A percentile compares a stretch with the other conserved stretches of the same genome.
Evolutionary conservation across 1,140 invertebrate genomes (phyloP).

Genomic region (Saccostrea glomerata): DNA sequence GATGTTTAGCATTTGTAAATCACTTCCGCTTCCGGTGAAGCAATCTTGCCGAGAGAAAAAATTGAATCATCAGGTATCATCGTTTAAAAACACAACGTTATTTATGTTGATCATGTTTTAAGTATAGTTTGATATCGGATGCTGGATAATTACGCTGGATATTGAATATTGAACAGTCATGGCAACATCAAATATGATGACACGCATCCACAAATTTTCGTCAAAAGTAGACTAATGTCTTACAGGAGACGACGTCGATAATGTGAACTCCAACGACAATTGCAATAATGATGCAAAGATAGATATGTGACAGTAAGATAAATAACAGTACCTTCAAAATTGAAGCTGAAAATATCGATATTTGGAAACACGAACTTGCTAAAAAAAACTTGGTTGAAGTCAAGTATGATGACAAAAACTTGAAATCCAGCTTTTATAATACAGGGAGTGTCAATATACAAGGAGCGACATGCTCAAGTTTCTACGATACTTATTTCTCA

Average conservation of each 20-base stretch:
- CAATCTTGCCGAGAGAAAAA: too few relatives aligned
- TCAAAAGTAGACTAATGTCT: too few relatives aligned
- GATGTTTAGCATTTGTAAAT: too few relatives aligned
- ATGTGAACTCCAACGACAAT: too few relatives aligned
- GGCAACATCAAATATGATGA: too few relatives aligned
- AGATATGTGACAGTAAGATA: too few relatives aligned
- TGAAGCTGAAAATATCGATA: conserved; percentile 1
- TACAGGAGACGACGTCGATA: too few relatives aligned
- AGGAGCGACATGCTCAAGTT: neutral
- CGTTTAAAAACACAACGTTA: neutral
- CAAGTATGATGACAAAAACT: conserved; percentile 6
- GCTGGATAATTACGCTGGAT: neutral
- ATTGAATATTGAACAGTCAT: neutral
- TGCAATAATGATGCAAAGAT: too few relatives aligned
- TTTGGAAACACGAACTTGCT: neutral
- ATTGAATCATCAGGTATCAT: neutral
- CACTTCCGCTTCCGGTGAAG: too few relatives aligned
- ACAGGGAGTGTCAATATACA: neutral
- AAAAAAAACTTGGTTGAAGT: neutral
- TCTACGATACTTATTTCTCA: neutral
- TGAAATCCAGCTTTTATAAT: neutral
- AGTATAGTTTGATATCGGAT: neutral
- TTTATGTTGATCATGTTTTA: neutral
- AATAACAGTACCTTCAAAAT: neutral
- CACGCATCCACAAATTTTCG: too few relatives aligned